Evolutionary conservation across 2,888 invertebrate genomes (phyloP).

Genomic region (Cremastinae sp.): DNA sequence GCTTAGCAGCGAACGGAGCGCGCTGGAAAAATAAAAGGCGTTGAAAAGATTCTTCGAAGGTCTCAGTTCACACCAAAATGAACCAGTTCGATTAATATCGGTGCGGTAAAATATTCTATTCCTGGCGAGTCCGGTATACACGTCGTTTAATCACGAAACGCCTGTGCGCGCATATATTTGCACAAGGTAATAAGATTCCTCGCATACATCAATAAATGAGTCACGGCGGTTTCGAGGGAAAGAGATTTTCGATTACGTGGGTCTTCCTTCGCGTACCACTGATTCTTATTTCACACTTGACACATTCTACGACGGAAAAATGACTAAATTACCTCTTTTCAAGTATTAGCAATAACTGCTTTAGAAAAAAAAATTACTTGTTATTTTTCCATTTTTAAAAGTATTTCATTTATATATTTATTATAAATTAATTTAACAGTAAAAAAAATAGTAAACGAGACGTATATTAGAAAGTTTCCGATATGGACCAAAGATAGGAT

Average conservation of each 20-base stretch:
- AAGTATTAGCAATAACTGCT: not conserved
- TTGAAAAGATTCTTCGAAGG: not conserved
- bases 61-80: constrained; percentile 8
- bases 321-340: too few species aligned
- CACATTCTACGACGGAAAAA: too few species aligned
- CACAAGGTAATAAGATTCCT: constrained; percentile 25
- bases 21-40: not conserved
- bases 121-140: too few species aligned
- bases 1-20: too few species aligned
- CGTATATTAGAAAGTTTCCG: too few species aligned
- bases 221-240: constrained; percentile 10
- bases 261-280: constrained; percentile 6
- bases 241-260: constrained; percentile 10
- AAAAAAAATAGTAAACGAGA: too few species aligned
- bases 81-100: constrained; percentile 14
- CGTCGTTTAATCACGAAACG: constrained; percentile 7
- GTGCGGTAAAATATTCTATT: constrained; percentile 12
- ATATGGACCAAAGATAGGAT: too few species aligned
- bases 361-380: not conserved
- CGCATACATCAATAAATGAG: constrained; percentile 17
- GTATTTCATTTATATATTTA: too few species aligned
- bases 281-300: not conserved
- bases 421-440: too few species aligned
- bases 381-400: too few species aligned
- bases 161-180: constrained; percentile 20